These are phyloP conservation scores for Lagorchestes hirsutus DNA, from an alignment of 2,797 vertebrate species.

Conservation along the genomic window DNA sequence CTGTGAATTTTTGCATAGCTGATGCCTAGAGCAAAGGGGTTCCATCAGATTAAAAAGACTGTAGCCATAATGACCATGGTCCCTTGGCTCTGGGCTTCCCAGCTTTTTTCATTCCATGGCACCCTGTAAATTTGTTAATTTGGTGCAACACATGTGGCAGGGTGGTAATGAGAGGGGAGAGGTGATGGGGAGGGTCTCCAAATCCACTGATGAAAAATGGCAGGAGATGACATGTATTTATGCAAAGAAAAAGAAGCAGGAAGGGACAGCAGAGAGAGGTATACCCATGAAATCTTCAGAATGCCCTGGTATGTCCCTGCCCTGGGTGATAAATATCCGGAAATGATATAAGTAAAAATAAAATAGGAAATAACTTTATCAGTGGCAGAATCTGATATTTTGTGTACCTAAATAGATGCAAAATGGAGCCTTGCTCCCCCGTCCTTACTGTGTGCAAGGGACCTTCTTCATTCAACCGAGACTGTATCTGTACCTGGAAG, in stretches of 20 bases:
- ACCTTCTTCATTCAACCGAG: background rate
- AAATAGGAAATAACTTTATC: constrained; percentile 22
- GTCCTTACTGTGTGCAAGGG: no score
- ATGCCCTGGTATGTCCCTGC: background rate
- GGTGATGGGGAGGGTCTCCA: constrained; percentile 29
- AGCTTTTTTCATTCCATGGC: constrained; percentile 51
- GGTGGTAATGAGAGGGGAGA: constrained; percentile 38
- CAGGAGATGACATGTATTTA: constrained; percentile 20
- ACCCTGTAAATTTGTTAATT: constrained; percentile 57
- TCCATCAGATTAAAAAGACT: constrained; percentile 56
- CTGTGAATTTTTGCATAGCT: constrained; percentile 28
- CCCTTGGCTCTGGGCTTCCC: constrained; percentile 1
- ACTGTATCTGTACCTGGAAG: background rate
- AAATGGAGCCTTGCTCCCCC: background rate
- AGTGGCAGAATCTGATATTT: background rate
- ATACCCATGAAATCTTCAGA: constrained; percentile 13
- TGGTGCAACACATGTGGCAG: constrained; percentile 47
- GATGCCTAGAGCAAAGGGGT: constrained; percentile 19
- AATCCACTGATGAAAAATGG: constrained; percentile 35
- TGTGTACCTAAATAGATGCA: background rate
- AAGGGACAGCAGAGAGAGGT: constrained; percentile 41
- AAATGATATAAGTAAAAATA: constrained; percentile 24
- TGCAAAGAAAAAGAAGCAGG: constrained; percentile 36
- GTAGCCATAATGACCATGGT: background rate
- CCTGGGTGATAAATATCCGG: constrained; percentile 19